These are phyloP conservation scores for Limnothrissa miodon DNA, from an alignment of 2,113 vertebrate genomes.

Conservation along the genomic window DNA sequence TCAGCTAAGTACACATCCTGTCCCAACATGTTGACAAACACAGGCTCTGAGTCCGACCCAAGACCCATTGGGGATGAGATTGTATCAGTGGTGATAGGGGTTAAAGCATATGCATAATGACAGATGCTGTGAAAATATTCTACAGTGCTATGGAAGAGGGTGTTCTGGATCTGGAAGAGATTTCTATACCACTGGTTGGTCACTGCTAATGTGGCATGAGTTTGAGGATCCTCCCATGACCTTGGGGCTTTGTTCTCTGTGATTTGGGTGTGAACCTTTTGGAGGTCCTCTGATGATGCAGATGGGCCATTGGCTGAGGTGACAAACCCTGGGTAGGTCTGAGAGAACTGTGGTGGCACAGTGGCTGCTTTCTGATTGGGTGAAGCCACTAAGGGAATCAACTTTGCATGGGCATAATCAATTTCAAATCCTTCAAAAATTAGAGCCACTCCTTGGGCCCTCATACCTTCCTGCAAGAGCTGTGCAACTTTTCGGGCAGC, in stretches of 20 bases:
- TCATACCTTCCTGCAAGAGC: slow-evolving; percentile 63
- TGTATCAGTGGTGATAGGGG: slow-evolving; percentile 75
- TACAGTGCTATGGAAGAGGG: slow-evolving; percentile 75
- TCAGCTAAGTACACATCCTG: slow-evolving; percentile 74
- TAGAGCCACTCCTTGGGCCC: slow-evolving; percentile 62
- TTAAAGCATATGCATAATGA: slow-evolving; percentile 70
- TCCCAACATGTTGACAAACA: slow-evolving; percentile 68
- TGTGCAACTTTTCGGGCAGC: slow-evolving; percentile 62
- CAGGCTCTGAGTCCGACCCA: slow-evolving; percentile 76
- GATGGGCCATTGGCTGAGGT: slow-evolving; percentile 67
- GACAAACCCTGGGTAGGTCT: slow-evolving; percentile 69
- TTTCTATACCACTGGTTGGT: slow-evolving; percentile 73
- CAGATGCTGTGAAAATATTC: slow-evolving; percentile 71
- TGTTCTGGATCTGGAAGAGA: slow-evolving; percentile 75
- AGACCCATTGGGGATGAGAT: slow-evolving; percentile 78
- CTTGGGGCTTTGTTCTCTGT: slow-evolving; percentile 59
- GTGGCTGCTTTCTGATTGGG: slow-evolving; percentile 37
- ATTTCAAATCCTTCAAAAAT: slow-evolving; percentile 76
- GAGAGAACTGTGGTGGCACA: slow-evolving; percentile 52
- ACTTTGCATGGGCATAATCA: slow-evolving; percentile 72
- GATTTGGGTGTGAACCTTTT: slow-evolving; percentile 61
- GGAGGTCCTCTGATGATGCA: slow-evolving; percentile 58
- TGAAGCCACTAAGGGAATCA: slow-evolving; percentile 64
- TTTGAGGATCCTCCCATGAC: slow-evolving; percentile 68
- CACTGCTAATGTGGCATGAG: slow-evolving; percentile 67